A percentile compares a stretch with the other conserved stretches of the same genome.
These are phyloP conservation scores for Mastomys natalensis DNA, from an alignment of 2,113 vertebrate genomes.

Conservation along the genomic window DNA sequence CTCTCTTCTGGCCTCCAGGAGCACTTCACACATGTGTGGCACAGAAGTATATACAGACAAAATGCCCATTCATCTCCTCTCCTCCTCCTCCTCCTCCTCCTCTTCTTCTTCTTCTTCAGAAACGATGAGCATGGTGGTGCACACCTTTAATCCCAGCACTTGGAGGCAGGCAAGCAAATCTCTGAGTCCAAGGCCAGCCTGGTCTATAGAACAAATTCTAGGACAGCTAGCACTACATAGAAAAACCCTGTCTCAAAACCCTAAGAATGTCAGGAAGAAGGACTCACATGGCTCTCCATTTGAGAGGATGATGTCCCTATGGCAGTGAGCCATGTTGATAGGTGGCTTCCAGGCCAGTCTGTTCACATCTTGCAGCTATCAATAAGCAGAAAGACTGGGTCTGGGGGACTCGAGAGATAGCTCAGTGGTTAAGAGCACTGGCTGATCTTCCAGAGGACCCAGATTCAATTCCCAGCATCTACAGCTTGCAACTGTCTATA, in stretches of 20 bases:
- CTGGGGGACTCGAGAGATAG: neutral
- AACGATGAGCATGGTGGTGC: neutral
- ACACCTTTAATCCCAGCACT: neutral
- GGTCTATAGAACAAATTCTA: neutral
- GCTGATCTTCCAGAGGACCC: neutral
- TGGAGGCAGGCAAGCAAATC: neutral
- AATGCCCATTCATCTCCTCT: neutral
- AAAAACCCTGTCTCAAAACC: neutral
- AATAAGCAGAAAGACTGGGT: neutral
- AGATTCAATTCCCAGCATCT: neutral
- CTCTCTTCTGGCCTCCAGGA: neutral
- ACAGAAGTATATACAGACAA: neutral
- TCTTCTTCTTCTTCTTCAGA: neutral
- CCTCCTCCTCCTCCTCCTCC: too few relatives aligned
- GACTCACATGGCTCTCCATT: neutral
- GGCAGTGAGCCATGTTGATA: neutral
- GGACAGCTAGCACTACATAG: neutral
- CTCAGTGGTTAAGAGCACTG: neutral
- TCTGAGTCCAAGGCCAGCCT: neutral
- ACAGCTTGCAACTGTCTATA: neutral
- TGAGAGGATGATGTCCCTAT: neutral
- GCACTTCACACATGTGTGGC: neutral
- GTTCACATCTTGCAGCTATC: neutral
- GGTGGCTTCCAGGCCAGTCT: neutral
- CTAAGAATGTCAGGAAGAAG: neutral